Conservation (phyloP, 2,888 invertebrate genomes). For the Clivina fossor region DNA sequence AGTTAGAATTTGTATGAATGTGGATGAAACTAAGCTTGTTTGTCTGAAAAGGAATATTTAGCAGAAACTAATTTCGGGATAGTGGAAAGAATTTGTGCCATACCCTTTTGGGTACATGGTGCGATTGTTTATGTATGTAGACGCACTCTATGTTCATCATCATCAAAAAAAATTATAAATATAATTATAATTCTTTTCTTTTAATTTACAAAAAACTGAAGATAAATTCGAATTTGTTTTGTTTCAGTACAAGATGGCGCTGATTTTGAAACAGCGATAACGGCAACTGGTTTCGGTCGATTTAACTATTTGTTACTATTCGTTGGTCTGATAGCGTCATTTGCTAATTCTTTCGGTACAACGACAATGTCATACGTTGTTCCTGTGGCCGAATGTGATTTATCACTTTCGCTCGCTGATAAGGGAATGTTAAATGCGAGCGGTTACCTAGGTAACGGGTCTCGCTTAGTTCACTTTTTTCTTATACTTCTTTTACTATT, state of each 20-base stretch:
- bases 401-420: slow-evolving; percentile 65
- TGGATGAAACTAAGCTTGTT: too few species aligned
- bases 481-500: too few species aligned
- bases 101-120: too few species aligned
- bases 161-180: neutral
- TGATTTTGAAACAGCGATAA: slow-evolving; percentile 71
- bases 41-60: too few species aligned
- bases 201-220: too few species aligned
- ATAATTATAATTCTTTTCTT: neutral
- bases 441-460: slow-evolving; percentile 72
- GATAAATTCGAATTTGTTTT: neutral
- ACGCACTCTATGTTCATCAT: neutral
- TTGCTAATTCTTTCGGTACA: slow-evolving; percentile 70
- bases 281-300: slow-evolving; percentile 67
- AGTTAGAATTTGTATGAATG: too few species aligned
- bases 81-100: too few species aligned
- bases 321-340: slow-evolving; percentile 64
- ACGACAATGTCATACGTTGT: slow-evolving; percentile 73
- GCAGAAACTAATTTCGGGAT: too few species aligned
- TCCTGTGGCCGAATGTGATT: slow-evolving; percentile 74
- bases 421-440: slow-evolving; percentile 73
- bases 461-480: too few species aligned
- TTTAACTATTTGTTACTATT: slow-evolving; percentile 65
- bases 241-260: slow-evolving; percentile 46
- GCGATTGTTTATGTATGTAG: too few species aligned